Percentiles rank a stretch among this genome's conserved stretches.
Conservation (phyloP, 2,888 invertebrate genomes). For the Tipula unca region DNA sequence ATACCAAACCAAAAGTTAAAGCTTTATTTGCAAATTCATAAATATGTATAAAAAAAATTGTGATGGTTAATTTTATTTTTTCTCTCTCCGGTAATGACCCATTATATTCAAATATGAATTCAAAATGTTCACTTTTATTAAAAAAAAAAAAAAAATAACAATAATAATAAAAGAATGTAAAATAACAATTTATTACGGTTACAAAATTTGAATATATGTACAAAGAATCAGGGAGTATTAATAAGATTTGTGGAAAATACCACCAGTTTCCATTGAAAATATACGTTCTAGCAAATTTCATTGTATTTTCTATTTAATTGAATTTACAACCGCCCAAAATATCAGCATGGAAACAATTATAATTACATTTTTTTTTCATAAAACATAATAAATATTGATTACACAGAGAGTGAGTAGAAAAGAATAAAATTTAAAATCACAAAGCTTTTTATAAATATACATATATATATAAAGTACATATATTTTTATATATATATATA, state of each 20-base stretch:
- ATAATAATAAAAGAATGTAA: neutral
- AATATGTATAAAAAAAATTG: neutral
- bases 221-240: neutral
- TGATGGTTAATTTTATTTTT: neutral
- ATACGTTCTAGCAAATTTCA: neutral
- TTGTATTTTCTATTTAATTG: neutral
- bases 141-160: neutral
- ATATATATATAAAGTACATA: neutral
- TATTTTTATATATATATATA: too few relatives aligned
- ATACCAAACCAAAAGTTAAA: neutral
- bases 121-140: neutral
- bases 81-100: neutral
- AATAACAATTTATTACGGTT: neutral
- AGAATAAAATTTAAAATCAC: neutral
- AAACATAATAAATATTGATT: slow-evolving; percentile 4
- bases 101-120: neutral
- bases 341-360: slow-evolving; percentile 2
- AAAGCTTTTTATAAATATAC: neutral
- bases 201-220: neutral
- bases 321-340: neutral
- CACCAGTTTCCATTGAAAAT: neutral
- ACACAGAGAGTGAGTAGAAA: neutral
- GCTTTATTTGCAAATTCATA: neutral
- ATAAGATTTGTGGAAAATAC: slow-evolving; percentile 14
- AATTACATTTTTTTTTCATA: neutral